phyloP scores from a whole-genome alignment of 2,797 vertebrate genomes.

The Bovichtus diacanthus region DNA sequence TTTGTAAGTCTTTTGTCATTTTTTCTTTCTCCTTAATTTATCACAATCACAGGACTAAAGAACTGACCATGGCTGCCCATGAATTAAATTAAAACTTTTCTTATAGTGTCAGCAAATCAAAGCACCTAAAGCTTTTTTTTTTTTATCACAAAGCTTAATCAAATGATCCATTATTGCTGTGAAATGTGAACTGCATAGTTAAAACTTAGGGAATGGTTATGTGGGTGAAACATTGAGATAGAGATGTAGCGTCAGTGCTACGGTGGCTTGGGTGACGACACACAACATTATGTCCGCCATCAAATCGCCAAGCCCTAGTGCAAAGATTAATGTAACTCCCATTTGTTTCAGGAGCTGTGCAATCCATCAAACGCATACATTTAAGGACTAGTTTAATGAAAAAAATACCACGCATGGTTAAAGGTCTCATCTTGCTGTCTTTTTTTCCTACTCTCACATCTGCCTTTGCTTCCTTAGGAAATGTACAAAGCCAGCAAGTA shows the following conservation, averaged over 20 bases:
- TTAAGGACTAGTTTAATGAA: conserved; percentile 76
- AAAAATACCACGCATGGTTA: conserved; percentile 69
- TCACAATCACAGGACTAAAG: not conserved
- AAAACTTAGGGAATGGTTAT: conserved; percentile 23
- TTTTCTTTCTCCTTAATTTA: not conserved
- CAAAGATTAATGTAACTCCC: conserved; percentile 75
- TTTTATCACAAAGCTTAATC: conserved; percentile 51
- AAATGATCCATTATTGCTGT: conserved; percentile 59
- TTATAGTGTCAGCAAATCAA: conserved; percentile 59
- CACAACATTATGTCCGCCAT: conserved; percentile 74
- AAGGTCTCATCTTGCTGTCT: conserved; percentile 63
- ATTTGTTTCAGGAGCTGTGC: conserved; percentile 50
- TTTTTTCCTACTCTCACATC: conserved; percentile 1
- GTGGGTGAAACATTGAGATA: conserved; percentile 8
- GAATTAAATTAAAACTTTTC: conserved; percentile 51
- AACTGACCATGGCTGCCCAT: not conserved
- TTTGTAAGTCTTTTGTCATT: conserved; percentile 89
- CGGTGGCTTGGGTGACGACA: conserved; percentile 51
- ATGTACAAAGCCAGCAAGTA: conserved; percentile 95
- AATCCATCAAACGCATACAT: conserved; percentile 76
- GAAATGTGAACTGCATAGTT: conserved; percentile 48
- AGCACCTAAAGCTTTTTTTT: conserved; percentile 34
- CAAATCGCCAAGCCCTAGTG: conserved; percentile 46
- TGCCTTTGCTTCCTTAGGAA: conserved; percentile 82
- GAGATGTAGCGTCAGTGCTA: conserved; percentile 23